Conservation (phyloP, 2,113 vertebrate genomes). For the Cinclus mexicanus region DNA sequence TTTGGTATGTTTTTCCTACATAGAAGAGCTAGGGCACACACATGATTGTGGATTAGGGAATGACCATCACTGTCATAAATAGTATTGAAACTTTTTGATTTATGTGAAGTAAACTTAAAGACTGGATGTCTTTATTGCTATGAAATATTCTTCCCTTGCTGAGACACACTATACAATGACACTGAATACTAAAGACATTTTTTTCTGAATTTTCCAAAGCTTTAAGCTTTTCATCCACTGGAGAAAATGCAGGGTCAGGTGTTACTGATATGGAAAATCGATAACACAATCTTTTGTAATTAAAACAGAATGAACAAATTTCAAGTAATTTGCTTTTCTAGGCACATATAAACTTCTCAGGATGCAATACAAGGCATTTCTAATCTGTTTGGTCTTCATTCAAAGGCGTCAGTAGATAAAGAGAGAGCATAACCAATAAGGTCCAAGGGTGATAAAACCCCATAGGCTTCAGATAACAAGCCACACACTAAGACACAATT, state of each 20-base stretch:
- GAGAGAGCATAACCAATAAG: neutral
- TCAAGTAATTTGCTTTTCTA: neutral
- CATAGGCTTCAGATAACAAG: neutral
- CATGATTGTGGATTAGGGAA: neutral
- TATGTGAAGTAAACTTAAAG: neutral
- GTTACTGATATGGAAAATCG: neutral
- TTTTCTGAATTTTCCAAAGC: neutral
- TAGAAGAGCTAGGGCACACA: neutral
- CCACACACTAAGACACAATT: slow-evolving; percentile 3
- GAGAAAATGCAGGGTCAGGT: neutral
- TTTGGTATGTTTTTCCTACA: neutral
- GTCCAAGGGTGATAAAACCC: slow-evolving; percentile 14
- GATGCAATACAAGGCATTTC: neutral
- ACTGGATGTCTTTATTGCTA: neutral
- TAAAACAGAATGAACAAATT: neutral
- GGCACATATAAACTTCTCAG: neutral
- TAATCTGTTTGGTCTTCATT: neutral
- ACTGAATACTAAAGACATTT: neutral
- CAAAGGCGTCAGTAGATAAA: neutral
- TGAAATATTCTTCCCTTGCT: neutral
- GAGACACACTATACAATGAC: neutral
- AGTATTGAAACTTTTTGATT: neutral
- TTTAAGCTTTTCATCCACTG: neutral
- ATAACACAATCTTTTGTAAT: neutral
- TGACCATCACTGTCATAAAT: neutral